Percentiles rank a stretch among this genome's conserved stretches.
These are phyloP conservation scores for Myotis lucifugus DNA, from an alignment of 2,113 vertebrate genomes.

Conservation along the genomic window DNA sequence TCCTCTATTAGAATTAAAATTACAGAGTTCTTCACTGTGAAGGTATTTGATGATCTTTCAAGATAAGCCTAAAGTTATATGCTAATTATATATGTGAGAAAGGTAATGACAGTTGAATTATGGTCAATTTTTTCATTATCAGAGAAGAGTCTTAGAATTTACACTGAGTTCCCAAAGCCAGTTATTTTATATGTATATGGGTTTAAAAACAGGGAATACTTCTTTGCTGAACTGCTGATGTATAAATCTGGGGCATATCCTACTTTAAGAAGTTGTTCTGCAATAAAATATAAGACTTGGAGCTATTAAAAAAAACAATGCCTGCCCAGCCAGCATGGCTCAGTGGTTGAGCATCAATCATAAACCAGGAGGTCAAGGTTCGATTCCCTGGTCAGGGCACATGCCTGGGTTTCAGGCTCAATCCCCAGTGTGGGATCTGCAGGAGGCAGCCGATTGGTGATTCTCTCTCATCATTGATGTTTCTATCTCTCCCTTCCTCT, in stretches of 20 bases:
- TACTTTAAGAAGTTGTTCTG: slow-evolving; percentile 29
- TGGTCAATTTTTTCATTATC: slow-evolving; percentile 37
- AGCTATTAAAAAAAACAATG: neutral
- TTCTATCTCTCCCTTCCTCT: no score
- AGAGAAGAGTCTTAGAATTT: slow-evolving; percentile 38
- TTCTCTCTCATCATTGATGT: no score
- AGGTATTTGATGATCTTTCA: slow-evolving; percentile 25
- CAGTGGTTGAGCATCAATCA: no score
- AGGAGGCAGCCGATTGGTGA: no score
- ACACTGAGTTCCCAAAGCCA: neutral
- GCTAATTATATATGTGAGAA: neutral
- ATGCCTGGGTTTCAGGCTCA: no score
- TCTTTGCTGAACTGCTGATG: neutral
- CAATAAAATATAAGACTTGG: slow-evolving; percentile 43
- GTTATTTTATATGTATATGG: neutral
- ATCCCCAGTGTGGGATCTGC: no score
- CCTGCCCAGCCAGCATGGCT: no score
- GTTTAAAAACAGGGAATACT: neutral
- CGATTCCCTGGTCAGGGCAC: no score
- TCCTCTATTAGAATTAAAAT: slow-evolving; percentile 47
- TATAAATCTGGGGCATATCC: slow-evolving; percentile 51
- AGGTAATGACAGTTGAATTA: slow-evolving; percentile 19
- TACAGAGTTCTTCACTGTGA: neutral
- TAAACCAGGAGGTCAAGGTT: no score
- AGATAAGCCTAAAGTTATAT: slow-evolving; percentile 15